Conservation (phyloP, 2,797 vertebrate genomes). For the Iguana delicatissima region DNA sequence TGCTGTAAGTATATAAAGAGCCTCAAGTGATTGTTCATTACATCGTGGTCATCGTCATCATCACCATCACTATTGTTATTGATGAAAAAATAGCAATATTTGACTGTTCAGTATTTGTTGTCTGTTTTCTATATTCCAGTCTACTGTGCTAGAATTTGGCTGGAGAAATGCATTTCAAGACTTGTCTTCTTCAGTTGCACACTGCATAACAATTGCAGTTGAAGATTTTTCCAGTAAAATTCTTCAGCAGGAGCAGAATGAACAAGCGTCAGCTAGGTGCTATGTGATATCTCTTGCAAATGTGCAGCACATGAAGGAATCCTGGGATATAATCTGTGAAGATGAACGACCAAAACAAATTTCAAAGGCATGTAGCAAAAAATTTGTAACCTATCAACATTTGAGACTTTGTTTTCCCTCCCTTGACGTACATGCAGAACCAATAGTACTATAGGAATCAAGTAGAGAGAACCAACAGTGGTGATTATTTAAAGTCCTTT, state of each 20-base stretch:
- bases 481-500: slow-evolving; percentile 56
- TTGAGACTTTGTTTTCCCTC: slow-evolving; percentile 59
- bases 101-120: slow-evolving; percentile 48
- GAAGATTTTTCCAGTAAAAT: slow-evolving; percentile 87
- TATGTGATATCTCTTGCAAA: slow-evolving; percentile 75
- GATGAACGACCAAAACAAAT: slow-evolving; percentile 89
- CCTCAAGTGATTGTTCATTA: neutral
- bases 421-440: slow-evolving; percentile 69
- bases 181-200: slow-evolving; percentile 87
- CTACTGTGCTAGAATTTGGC: slow-evolving; percentile 84
- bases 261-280: slow-evolving; percentile 75
- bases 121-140: slow-evolving; percentile 79
- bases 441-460: slow-evolving; percentile 64
- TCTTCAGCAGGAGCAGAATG: slow-evolving; percentile 87
- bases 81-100: neutral
- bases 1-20: neutral
- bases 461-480: slow-evolving; percentile 65
- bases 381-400: slow-evolving; percentile 59
- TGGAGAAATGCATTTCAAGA: slow-evolving; percentile 91
- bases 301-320: slow-evolving; percentile 75
- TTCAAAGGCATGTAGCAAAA: slow-evolving; percentile 86
- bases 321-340: slow-evolving; percentile 75
- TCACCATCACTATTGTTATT: too few relatives aligned
- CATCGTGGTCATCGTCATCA: too few relatives aligned
- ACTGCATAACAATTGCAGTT: slow-evolving; percentile 86